Conservation (phyloP, 2,113 vertebrate genomes). For the Chaetops frenatus region DNA sequence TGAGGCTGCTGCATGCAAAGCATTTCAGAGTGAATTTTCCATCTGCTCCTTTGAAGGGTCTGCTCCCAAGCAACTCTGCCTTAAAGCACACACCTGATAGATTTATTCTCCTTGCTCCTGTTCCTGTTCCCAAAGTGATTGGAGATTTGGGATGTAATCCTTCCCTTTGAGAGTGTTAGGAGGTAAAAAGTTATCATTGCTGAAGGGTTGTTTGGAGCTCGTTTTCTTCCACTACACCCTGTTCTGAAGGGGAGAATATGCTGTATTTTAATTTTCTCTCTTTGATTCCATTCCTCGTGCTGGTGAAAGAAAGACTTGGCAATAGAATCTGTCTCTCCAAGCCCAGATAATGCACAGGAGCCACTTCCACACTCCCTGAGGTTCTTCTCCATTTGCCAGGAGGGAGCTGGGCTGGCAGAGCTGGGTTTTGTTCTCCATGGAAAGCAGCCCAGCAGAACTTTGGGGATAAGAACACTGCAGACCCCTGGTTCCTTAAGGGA, state of each 20-base stretch:
- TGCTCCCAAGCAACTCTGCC: neutral
- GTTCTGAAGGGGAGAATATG: neutral
- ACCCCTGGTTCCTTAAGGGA: neutral
- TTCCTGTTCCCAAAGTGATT: neutral
- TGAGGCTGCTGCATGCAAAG: neutral
- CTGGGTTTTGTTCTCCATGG: neutral
- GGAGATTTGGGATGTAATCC: constrained; percentile 7
- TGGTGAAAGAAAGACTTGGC: neutral
- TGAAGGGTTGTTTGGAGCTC: neutral
- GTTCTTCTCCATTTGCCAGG: accelerated
- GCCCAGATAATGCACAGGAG: neutral
- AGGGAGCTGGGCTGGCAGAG: neutral
- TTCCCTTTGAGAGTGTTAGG: neutral
- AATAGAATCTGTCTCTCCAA: neutral
- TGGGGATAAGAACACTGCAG: neutral
- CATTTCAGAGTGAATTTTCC: neutral
- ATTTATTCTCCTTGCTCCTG: neutral
- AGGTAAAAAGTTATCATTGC: neutral
- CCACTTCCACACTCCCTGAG: neutral
- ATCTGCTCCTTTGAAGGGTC: neutral
- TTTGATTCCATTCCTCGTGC: neutral
- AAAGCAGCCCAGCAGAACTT: neutral
- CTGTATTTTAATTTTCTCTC: neutral
- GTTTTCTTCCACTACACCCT: neutral
- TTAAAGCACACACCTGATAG: neutral